Conservation (phyloP, 2,113 vertebrate species). For the Melanostigma gelatinosum region DNA sequence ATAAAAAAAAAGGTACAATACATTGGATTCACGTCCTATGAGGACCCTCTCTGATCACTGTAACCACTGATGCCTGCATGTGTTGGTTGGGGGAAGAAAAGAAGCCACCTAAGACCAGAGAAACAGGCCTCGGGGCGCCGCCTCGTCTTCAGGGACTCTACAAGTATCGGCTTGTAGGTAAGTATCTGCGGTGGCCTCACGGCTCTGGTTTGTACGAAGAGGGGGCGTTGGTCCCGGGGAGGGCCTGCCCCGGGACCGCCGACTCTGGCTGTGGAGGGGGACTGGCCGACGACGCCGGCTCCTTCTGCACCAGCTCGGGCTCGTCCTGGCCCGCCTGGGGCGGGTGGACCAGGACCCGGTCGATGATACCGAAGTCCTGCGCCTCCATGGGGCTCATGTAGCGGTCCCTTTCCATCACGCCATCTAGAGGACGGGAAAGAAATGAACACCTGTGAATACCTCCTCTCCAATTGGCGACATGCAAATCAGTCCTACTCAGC, state of each 20-base stretch:
- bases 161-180: background rate
- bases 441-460: background rate
- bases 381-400: conserved; percentile 96
- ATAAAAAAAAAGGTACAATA: background rate
- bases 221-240: conserved; percentile 50
- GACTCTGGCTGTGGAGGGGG: conserved; percentile 54
- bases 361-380: conserved; percentile 92
- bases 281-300: conserved; percentile 54
- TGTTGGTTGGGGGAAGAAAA: background rate
- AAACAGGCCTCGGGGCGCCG: background rate
- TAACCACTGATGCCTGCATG: background rate
- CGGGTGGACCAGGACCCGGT: conserved; percentile 91
- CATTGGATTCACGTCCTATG: background rate
- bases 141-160: conserved; percentile 9
- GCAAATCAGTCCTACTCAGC: background rate
- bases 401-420: conserved; percentile 91
- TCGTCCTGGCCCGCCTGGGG: conserved; percentile 92
- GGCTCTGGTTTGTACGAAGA: conserved; percentile 79
- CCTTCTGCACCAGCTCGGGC: conserved; percentile 89
- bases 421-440: conserved; percentile 74
- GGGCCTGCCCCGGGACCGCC: conserved; percentile 27
- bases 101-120: background rate
- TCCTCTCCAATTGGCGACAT: background rate
- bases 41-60: background rate
- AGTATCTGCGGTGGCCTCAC: conserved; percentile 54